These are phyloP conservation scores for Chelonoidis abingdonii DNA, from an alignment of 2,113 vertebrate genomes.

Conservation along the genomic window DNA sequence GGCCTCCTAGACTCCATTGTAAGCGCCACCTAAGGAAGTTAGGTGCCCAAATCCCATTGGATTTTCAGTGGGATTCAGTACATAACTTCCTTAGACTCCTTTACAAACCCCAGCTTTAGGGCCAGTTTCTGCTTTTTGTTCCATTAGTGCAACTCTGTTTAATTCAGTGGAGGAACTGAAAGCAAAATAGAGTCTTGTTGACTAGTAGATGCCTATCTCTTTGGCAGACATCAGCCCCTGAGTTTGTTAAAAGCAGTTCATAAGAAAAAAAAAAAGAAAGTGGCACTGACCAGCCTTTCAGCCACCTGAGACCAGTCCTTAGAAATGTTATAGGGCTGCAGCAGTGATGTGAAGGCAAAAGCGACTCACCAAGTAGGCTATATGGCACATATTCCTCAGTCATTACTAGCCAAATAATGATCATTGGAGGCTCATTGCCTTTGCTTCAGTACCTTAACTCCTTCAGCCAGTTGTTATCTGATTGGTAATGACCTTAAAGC, in stretches of 20 bases:
- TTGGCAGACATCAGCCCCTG: neutral
- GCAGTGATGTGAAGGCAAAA: neutral
- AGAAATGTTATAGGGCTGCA: fast-evolving
- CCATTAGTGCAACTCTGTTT: neutral
- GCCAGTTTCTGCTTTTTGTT: neutral
- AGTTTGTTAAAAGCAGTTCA: neutral
- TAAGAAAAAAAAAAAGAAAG: neutral
- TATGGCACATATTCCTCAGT: neutral
- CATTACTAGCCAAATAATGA: neutral
- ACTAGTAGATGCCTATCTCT: neutral
- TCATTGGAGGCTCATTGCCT: slow-evolving; percentile 8
- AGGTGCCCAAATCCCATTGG: neutral
- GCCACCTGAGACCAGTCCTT: neutral
- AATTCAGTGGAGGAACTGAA: neutral
- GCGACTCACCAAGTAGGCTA: neutral
- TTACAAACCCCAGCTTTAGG: fast-evolving
- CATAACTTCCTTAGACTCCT: neutral
- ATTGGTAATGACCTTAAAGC: neutral
- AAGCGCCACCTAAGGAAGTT: neutral
- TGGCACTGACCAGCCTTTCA: neutral
- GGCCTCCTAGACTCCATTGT: neutral
- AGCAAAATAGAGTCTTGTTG: neutral
- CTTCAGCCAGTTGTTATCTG: slow-evolving; percentile 38
- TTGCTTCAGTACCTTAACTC: slow-evolving; percentile 9
- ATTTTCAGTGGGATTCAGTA: neutral